phyloP scores from a whole-genome alignment of 2,797 vertebrate species.

The Lacerta agilis region DNA sequence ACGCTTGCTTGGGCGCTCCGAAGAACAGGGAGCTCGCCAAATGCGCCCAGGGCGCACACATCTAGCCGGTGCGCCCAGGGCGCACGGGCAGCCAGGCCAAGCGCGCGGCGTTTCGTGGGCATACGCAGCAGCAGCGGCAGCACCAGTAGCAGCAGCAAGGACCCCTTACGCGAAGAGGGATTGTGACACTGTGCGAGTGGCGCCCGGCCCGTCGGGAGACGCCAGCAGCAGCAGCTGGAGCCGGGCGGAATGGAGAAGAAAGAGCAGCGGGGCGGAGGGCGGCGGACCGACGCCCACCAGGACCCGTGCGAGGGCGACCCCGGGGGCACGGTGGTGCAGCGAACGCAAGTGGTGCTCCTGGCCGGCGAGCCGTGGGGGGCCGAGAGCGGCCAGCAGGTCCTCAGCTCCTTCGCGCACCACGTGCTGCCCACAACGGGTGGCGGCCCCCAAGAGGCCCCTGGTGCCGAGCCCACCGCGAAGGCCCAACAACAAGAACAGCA shows the following conservation, averaged over 20 bases:
- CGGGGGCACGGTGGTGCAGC: slow-evolving; percentile 22
- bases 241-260: neutral
- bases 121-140: neutral
- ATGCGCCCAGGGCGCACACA: neutral
- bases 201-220: neutral
- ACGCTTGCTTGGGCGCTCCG: too few relatives aligned
- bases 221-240: neutral
- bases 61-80: neutral
- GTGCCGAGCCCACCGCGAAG: accelerated
- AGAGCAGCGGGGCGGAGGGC: neutral
- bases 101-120: too few relatives aligned
- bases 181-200: neutral
- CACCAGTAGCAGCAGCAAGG: too few relatives aligned
- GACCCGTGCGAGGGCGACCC: neutral
- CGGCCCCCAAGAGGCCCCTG: accelerated
- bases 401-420: slow-evolving; percentile 13
- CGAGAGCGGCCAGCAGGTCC: neutral
- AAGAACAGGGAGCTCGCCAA: neutral
- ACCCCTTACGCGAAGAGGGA: neutral
- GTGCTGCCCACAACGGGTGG: neutral
- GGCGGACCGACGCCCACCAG: neutral
- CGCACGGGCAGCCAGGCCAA: neutral
- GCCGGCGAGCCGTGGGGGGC: slow-evolving; percentile 21
- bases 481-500: neutral
- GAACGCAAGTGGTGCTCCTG: slow-evolving; percentile 33